These are phyloP conservation scores for Galendromus occidentalis DNA, from an alignment of 1,140 invertebrate genomes.

Conservation along the genomic window DNA sequence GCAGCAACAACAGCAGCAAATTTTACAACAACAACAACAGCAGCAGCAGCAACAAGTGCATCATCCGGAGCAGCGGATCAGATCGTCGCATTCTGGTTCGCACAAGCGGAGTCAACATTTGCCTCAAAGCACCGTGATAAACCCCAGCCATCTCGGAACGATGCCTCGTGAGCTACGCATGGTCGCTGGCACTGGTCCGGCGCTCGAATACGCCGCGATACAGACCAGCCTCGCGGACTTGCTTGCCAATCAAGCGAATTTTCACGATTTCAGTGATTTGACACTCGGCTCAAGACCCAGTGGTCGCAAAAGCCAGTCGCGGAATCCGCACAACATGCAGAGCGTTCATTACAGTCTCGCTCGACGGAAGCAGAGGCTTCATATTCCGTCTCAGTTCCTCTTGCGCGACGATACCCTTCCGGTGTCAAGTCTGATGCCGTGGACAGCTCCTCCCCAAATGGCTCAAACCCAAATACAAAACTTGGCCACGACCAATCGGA, in stretches of 20 bases:
- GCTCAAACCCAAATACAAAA: neutral
- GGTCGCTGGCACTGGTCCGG: neutral
- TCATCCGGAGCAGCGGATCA: neutral
- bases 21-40: neutral
- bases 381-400: neutral
- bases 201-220: neutral
- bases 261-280: neutral
- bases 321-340: conserved; percentile 10
- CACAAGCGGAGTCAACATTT: neutral
- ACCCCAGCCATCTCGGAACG: neutral
- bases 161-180: neutral
- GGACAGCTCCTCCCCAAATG: neutral
- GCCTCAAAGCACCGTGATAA: neutral
- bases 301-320: neutral
- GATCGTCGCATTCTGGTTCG: neutral
- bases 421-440: neutral
- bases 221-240: neutral
- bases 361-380: neutral
- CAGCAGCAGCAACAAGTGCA: neutral
- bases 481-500: neutral
- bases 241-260: neutral
- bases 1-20: neutral
- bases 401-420: neutral
- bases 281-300: neutral
- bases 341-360: conserved; percentile 8